These are phyloP conservation scores for Ophiodon elongatus DNA, from an alignment of 2,113 vertebrate species.

Conservation along the genomic window DNA sequence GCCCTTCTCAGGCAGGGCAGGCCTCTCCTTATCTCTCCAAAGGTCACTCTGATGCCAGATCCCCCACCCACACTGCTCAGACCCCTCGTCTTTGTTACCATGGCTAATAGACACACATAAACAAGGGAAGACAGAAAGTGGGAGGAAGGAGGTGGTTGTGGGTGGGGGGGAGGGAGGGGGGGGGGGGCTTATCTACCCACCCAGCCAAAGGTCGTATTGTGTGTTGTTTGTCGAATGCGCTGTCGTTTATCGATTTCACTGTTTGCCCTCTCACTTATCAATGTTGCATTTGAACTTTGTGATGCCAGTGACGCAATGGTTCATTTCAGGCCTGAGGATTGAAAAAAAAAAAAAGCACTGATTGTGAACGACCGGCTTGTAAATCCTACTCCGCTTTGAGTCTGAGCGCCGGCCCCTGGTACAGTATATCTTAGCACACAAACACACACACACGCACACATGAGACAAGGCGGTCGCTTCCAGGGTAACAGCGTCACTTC, in stretches of 20 bases:
- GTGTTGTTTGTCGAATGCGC: constrained; percentile 49
- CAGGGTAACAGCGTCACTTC: constrained; percentile 17
- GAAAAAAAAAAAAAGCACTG: constrained; percentile 12
- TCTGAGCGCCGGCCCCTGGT: neutral
- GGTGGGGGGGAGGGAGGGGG: neutral
- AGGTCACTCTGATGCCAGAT: neutral
- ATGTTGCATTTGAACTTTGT: constrained; percentile 71
- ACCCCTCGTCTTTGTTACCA: constrained; percentile 5
- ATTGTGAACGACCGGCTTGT: constrained; percentile 12
- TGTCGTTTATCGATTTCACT: constrained; percentile 33
- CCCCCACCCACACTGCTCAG: constrained; percentile 10
- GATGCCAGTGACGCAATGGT: constrained; percentile 19
- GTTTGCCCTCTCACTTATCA: constrained; percentile 71
- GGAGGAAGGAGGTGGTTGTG: constrained; percentile 3
- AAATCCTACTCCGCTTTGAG: constrained; percentile 33
- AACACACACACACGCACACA: neutral
- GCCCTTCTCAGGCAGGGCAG: neutral
- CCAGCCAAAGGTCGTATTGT: constrained; percentile 73
- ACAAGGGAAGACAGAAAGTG: constrained; percentile 21
- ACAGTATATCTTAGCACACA: constrained; percentile 23
- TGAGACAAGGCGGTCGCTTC: neutral
- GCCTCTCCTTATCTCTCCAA: constrained; percentile 38
- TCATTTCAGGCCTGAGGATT: constrained; percentile 17
- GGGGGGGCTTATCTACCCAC: constrained; percentile 48
- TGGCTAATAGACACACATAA: constrained; percentile 36